Evolutionary conservation across 2,113 vertebrate genomes (phyloP).

Genomic region (Taxidea taxus): DNA sequence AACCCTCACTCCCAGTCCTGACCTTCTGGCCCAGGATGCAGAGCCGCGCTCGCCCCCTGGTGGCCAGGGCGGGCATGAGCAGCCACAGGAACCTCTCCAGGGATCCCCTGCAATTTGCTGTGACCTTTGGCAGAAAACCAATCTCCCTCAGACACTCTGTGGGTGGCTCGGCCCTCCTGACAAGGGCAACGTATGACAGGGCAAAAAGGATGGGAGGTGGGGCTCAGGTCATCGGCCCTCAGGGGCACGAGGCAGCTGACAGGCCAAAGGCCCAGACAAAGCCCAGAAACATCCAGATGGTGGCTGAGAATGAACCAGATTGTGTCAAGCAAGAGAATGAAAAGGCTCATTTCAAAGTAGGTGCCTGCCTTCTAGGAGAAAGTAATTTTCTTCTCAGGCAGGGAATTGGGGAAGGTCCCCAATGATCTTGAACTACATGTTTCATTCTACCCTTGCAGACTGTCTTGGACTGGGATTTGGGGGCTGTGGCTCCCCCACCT

Average conservation of each 20-base stretch:
- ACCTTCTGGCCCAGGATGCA: not conserved
- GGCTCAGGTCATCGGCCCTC: not conserved
- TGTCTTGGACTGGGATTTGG: not conserved
- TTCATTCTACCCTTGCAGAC: not conserved
- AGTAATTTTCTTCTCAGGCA: not conserved
- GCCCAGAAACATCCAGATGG: not conserved
- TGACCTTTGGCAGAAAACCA: constrained; percentile 53
- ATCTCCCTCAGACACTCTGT: not conserved
- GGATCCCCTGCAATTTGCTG: not conserved
- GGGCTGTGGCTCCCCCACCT: not conserved
- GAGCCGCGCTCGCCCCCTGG: not conserved
- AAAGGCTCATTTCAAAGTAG: not conserved
- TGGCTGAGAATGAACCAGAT: not conserved
- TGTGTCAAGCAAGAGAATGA: not conserved
- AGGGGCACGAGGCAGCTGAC: not conserved
- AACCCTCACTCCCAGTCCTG: rapidly evolving
- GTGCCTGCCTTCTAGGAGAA: not conserved
- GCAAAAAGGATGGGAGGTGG: not conserved
- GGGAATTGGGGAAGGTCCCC: not conserved
- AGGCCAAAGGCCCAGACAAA: not conserved
- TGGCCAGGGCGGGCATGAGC: not conserved
- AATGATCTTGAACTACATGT: rapidly evolving
- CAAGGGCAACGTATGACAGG: not conserved
- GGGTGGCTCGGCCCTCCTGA: not conserved
- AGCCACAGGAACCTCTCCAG: not conserved